Conservation (phyloP, 1,140 invertebrate genomes). For the Lordiphosa clarofinis region DNA sequence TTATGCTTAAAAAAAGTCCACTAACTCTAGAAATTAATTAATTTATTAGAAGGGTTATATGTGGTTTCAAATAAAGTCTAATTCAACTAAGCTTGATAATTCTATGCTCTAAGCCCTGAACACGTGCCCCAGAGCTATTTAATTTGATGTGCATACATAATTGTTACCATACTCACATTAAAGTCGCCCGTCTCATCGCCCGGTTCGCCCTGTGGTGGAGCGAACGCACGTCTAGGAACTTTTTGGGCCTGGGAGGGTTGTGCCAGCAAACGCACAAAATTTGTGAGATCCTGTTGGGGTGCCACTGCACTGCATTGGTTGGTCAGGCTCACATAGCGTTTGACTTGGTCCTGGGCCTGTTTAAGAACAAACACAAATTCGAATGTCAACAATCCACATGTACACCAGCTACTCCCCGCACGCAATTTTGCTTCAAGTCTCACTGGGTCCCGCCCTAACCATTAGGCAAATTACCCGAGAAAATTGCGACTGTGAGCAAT, state of each 20-base stretch:
- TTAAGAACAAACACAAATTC: conserved; percentile 14
- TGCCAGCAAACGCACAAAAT: conserved; percentile 86
- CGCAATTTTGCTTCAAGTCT: conserved; percentile 7
- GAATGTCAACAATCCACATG: conserved; percentile 14
- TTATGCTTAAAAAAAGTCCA: no score
- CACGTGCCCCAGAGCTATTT: no score
- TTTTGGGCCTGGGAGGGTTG: conserved; percentile 82
- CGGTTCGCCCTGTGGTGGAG: conserved; percentile 83
- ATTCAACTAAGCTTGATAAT: no score
- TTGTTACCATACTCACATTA: conserved; percentile 55
- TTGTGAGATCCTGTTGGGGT: conserved; percentile 85
- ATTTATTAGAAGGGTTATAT: no score
- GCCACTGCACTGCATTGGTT: conserved; percentile 86
- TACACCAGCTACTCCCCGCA: conserved; percentile 1
- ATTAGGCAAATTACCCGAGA: conserved; percentile 61
- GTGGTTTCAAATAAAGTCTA: no score
- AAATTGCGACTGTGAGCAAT: conserved; percentile 61
- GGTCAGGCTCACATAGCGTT: conserved; percentile 87
- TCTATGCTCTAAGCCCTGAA: no score
- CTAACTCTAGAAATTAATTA: no score
- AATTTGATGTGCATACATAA: no score
- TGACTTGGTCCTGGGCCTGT: conserved; percentile 87
- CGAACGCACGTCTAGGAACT: conserved; percentile 83
- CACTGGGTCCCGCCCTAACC: conserved; percentile 18
- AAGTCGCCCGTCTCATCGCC: conserved; percentile 66